Evolutionary conservation across 2,113 vertebrate species (phyloP), one percentile per base, ranked within the genome.

Genomic region (Dermatemys mawii): DNA sequence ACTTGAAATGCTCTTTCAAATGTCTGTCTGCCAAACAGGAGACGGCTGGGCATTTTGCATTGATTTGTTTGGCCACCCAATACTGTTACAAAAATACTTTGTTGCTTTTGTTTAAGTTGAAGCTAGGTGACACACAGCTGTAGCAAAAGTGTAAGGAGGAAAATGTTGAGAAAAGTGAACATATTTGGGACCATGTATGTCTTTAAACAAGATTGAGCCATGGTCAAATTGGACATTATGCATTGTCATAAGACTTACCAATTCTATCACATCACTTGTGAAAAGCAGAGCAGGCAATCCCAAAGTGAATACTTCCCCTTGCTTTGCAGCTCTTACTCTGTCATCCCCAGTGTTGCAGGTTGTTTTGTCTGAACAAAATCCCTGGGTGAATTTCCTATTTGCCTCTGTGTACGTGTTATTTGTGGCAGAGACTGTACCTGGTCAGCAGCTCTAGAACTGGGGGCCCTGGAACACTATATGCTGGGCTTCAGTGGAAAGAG

Each of bases 371-470:
- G 95, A 97, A 97, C 95, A 96, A 97, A 97, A 95, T 97, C 96
- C 96, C 98, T 98, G 98, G 99, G 99, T 99, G 99, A 99, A 99
- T 99, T 99, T 99, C 99, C 98, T 98, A 98, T 99, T 99, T 99
- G 99, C 99, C 98, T 99, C 98, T 99, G 98, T 99, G 98, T 99
- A 98, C 98, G 97, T 99, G 99, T 99, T 99, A 99, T 99, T 98
- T 98, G 97, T 99, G 99, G 98, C 99, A 99, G 99, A 99, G 99
- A 97, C 98, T 97, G 98, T 98, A 98, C 98, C 98, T 98, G 98
- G 97, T 98, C 99, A 99, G 98, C 99, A 99, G 99, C 99, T 98
- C 98, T 99, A 99, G 99, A 98, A 98, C 98, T 99, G 99, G 98
- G 99, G 98, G 98, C 99, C 99, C 98, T 98, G 99, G 99, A 99